Percentiles rank a stretch among this genome's conserved stretches.
Evolutionary conservation across 2,113 vertebrate genomes (phyloP).

Genomic region (Scomber scombrus): DNA sequence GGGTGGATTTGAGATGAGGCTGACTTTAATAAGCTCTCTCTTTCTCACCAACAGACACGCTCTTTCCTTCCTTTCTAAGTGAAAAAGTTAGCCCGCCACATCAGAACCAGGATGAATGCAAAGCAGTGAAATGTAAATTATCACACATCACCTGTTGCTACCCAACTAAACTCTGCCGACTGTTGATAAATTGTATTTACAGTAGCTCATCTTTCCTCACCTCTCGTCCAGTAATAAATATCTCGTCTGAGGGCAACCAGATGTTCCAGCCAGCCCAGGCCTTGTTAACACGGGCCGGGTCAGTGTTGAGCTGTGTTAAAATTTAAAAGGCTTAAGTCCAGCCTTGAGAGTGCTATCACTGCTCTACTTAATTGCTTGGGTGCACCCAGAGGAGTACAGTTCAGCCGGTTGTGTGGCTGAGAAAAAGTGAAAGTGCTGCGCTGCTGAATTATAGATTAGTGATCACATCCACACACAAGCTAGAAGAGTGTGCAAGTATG

Average conservation of each 20-base stretch:
- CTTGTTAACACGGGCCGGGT: constrained; percentile 54
- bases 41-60: neutral
- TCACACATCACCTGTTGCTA: neutral
- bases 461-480: neutral
- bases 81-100: neutral
- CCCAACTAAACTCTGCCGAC: neutral
- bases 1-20: constrained; percentile 15
- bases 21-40: constrained; percentile 25
- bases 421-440: constrained; percentile 36
- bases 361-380: constrained; percentile 42
- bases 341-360: constrained; percentile 54
- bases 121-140: neutral
- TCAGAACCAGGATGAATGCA: neutral
- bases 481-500: neutral
- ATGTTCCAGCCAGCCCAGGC: constrained; percentile 46
- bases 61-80: neutral
- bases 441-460: constrained; percentile 39
- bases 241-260: constrained; percentile 60
- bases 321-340: constrained; percentile 59
- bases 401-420: constrained; percentile 9
- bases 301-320: constrained; percentile 46
- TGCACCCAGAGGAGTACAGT: constrained; percentile 28
- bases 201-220: neutral
- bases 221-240: constrained; percentile 34
- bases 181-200: neutral